phyloP scores from a whole-genome alignment of 2,113 vertebrate genomes.

The Axis porcinus region DNA sequence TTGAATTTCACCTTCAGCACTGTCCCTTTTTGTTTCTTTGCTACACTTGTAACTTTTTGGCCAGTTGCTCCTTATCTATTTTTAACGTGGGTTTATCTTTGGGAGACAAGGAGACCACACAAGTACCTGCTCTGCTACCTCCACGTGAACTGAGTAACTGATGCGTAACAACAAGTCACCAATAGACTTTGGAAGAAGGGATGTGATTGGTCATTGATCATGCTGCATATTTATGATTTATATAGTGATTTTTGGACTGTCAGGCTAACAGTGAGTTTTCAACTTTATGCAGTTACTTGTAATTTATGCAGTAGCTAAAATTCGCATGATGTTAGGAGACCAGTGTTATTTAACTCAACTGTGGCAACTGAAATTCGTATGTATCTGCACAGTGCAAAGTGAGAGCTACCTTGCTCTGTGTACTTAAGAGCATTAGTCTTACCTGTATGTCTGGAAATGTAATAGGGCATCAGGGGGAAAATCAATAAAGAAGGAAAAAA shows the following conservation, averaged over 20 bases:
- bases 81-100: neutral
- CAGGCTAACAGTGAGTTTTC: neutral
- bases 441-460: neutral
- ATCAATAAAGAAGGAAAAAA: neutral
- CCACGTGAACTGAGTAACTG: neutral
- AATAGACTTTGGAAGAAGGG: neutral
- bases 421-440: neutral
- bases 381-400: neutral
- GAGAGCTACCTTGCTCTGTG: neutral
- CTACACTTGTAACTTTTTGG: neutral
- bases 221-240: neutral
- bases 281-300: neutral
- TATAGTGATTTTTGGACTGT: neutral
- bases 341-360: neutral
- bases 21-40: neutral
- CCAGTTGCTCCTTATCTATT: neutral
- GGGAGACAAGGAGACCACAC: neutral
- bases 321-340: neutral
- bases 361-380: neutral
- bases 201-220: neutral
- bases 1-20: neutral
- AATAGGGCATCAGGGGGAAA: neutral
- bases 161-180: neutral
- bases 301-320: neutral
- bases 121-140: neutral